Evolutionary conservation across 2,797 vertebrate genomes (phyloP).

Genomic region (Trematomus bernacchii): DNA sequence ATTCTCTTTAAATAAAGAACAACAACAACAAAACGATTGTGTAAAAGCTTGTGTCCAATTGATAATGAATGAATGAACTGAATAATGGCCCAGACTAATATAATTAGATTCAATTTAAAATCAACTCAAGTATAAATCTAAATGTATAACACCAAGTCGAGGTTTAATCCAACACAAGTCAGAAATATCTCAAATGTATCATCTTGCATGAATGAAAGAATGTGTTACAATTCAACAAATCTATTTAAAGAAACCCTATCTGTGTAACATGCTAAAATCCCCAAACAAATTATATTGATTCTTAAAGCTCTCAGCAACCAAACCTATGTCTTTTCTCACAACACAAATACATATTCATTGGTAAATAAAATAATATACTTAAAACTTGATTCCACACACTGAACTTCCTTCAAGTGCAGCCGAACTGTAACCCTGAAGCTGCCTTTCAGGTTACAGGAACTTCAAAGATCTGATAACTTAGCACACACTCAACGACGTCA

Average conservation of each 20-base stretch:
- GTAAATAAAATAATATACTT: not conserved
- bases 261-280: not conserved
- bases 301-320: not conserved
- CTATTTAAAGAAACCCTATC: not conserved
- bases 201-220: not conserved
- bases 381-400: not conserved
- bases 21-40: no score
- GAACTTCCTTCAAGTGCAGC: slow-evolving; percentile 14
- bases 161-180: not conserved
- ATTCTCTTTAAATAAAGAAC: no score
- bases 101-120: not conserved
- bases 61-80: not conserved
- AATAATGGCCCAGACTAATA: not conserved
- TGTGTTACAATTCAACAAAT: not conserved
- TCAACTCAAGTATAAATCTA: not conserved
- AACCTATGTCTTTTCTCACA: not conserved
- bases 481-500: slow-evolving; percentile 25
- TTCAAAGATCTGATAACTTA: slow-evolving; percentile 57
- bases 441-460: slow-evolving; percentile 32
- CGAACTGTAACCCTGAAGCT: slow-evolving; percentile 13
- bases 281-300: not conserved
- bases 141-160: not conserved
- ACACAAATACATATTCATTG: not conserved
- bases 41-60: no score
- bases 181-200: not conserved